A percentile compares a stretch with the other conserved stretches of the same genome.
Evolutionary conservation across 2,113 vertebrate species (phyloP).

Genomic region (Sterna hirundo): DNA sequence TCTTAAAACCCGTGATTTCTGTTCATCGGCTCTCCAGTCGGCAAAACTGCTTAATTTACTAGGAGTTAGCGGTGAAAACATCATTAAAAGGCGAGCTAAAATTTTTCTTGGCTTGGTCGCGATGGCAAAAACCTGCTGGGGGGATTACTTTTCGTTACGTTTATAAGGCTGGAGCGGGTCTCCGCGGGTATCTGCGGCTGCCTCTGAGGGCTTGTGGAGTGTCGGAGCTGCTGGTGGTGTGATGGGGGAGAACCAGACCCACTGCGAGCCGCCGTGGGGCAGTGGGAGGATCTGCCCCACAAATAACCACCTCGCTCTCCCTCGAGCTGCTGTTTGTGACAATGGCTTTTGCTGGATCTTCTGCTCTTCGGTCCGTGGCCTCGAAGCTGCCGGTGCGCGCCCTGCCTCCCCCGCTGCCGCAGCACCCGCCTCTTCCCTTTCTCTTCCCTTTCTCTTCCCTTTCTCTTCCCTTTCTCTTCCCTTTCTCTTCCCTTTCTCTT

Average conservation of each 20-base stretch:
- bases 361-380: not conserved
- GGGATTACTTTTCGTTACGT: not conserved
- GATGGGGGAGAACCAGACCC: not conserved
- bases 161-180: too few relatives aligned
- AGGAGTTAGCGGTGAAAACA: not conserved
- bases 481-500: too few relatives aligned
- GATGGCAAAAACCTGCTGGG: not conserved
- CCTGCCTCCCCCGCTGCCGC: not conserved
- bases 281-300: not conserved
- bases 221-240: accelerated
- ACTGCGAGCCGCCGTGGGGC: accelerated
- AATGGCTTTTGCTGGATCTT: not conserved
- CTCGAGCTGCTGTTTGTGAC: not conserved
- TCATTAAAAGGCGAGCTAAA: not conserved
- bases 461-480: too few relatives aligned
- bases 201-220: too few relatives aligned
- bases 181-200: not conserved
- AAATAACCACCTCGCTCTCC: not conserved
- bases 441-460: too few relatives aligned
- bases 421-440: not conserved
- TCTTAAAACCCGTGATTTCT: not conserved
- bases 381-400: accelerated
- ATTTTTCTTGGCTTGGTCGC: not conserved
- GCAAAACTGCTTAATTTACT: not conserved
- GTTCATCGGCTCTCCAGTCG: not conserved